Evolutionary conservation across 2,888 invertebrate genomes (phyloP), one percentile per base, ranked within the genome.

Genomic region (Orthonychiurus folsomi): DNA sequence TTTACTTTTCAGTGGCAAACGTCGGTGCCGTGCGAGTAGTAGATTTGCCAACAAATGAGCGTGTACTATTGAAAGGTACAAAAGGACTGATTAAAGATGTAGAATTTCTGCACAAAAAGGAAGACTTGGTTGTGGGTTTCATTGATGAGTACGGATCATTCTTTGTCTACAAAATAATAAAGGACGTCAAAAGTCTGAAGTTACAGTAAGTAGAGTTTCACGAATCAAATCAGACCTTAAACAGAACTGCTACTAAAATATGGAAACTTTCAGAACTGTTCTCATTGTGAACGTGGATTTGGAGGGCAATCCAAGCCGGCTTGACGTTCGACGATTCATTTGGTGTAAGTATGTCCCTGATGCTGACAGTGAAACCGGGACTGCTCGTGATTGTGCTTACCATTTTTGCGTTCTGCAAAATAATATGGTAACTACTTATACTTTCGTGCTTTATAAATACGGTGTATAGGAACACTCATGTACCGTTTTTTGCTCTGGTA

Each of bases 301-400:
- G 63, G 78, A 79, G 27, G 70, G 69, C 20, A 60, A 68, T 48
- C 37, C 59, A 1, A 65, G 59, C n/a, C 55, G 61, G 27, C 60
- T 61, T 3, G 67, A 69, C 26, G 60, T 79, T 74, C 85, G 86
- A 72, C 80, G 90, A 69, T 86, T 94, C 53, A 88, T 93, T 73
- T 95, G 95, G 95, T 95, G 95, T 76, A 93, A 93, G 0, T 94
- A 86, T 80, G 86, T 93, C 65, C 89, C 91, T 0, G 83, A 83
- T 63, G 65, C 67, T 20, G 76, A 76, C 23, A 78, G 63, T 76
- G 76, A 80, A 64, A 48, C n/a, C 26, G 78, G 80, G 2, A 62
- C 70, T 26, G 69, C 73, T 5, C 86, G 85, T 53, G 86, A 87
- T 73, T 85, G 86, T 23, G 86, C 87, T 25, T 85, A 87, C 74